Conservation (phyloP, 1,140 invertebrate genomes). For the Diorhabda carinulata region DNA sequence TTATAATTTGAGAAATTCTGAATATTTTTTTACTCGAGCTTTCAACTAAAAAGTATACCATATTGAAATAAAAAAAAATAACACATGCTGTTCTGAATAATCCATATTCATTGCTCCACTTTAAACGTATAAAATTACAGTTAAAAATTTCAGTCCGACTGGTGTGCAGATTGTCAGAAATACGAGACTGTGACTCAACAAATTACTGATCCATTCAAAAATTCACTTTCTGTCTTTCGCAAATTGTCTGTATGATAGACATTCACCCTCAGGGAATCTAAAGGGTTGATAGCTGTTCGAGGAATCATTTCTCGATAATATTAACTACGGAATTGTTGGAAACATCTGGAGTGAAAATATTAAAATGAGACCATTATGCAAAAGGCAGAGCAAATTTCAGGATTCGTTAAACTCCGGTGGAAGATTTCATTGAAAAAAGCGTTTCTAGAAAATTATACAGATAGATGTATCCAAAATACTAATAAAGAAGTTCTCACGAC, state of each 20-base stretch:
- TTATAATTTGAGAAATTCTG: no score
- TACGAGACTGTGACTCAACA: neutral
- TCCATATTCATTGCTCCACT: neutral
- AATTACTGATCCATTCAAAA: neutral
- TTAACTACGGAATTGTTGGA: neutral
- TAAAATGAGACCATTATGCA: constrained; percentile 2
- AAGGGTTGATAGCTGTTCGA: neutral
- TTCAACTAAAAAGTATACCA: no score
- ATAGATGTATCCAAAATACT: no score
- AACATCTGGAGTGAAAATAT: neutral
- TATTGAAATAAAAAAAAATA: no score
- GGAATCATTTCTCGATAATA: neutral
- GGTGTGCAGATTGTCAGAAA: neutral
- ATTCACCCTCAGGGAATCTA: neutral
- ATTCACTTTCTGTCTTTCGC: neutral
- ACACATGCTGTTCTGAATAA: neutral
- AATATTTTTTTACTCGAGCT: no score
- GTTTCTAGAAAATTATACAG: no score
- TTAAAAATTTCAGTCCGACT: neutral
- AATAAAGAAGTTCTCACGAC: no score
- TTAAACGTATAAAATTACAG: neutral
- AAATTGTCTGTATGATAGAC: constrained; percentile 1
- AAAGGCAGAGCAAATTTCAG: neutral
- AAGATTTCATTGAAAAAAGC: neutral
- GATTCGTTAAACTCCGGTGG: neutral